A percentile compares a stretch with the other conserved stretches of the same genome.
phyloP scores from a whole-genome alignment of 2,797 vertebrate genomes.

The Prionace glauca region DNA sequence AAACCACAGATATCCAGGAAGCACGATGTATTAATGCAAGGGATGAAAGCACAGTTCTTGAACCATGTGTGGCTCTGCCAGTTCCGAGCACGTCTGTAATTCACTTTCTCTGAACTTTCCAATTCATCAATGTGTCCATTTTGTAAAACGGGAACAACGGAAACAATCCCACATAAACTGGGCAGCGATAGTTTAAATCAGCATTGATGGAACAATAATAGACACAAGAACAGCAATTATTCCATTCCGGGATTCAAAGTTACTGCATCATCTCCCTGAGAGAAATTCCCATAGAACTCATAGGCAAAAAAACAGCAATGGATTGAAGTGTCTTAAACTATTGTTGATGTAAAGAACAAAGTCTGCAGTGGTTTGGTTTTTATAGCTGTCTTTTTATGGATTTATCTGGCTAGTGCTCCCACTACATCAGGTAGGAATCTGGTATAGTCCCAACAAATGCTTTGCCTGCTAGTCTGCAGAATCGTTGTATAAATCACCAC shows the following conservation, averaged over 20 bases:
- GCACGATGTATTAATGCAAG: background rate
- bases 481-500: constrained; percentile 22
- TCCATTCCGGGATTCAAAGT: background rate
- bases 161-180: constrained; percentile 13
- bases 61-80: constrained; percentile 30
- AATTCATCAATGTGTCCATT: constrained; percentile 26
- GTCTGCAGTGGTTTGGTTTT: background rate
- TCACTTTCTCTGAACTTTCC: constrained; percentile 8
- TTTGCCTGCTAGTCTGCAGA: background rate
- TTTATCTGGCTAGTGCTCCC: constrained; percentile 10
- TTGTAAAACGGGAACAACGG: constrained; percentile 17
- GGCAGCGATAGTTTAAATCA: background rate
- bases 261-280: background rate
- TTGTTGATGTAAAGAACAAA: constrained; percentile 5
- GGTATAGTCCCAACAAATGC: constrained; percentile 34
- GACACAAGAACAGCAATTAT: constrained; percentile 9
- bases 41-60: constrained; percentile 20
- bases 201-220: background rate
- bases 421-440: constrained; percentile 36
- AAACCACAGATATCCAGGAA: constrained; percentile 21
- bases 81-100: background rate
- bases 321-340: background rate
- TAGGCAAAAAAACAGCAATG: background rate
- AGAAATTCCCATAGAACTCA: too few relatives aligned
- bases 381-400: constrained; percentile 24